A percentile compares a stretch with the other conserved stretches of the same genome.
These are phyloP conservation scores for Bombyx mori DNA, from an alignment of 1,140 invertebrate species.

Conservation along the genomic window ASM3026992v2 NC_085117.1:14156501-14157000, in stretches of 20 bases:
- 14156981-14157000: too few species aligned
- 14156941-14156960: too few species aligned
- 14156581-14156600: slow-evolving; percentile 59
- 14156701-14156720: slow-evolving; percentile 62
- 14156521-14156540: slow-evolving; percentile 69
- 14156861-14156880: too few species aligned
- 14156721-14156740: slow-evolving; percentile 66
- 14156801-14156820: slow-evolving; percentile 27
- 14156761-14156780: slow-evolving; percentile 63
- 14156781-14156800: slow-evolving; percentile 51
- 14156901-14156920: too few species aligned
- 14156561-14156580: slow-evolving; percentile 71
- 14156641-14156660: slow-evolving; percentile 55
- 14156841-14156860: too few species aligned
- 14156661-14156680: slow-evolving; percentile 56
- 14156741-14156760: slow-evolving; percentile 70
- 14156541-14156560: slow-evolving; percentile 71
- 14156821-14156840: neutral
- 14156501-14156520: slow-evolving; percentile 70
- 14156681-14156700: slow-evolving; percentile 66
- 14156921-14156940: too few species aligned
- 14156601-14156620: slow-evolving; percentile 56
- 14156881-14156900: too few species aligned
- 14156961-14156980: too few species aligned
- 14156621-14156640: slow-evolving; percentile 71